phyloP scores from a whole-genome alignment of 2,797 vertebrate genomes.

The Chiloscyllium punctatum region DNA sequence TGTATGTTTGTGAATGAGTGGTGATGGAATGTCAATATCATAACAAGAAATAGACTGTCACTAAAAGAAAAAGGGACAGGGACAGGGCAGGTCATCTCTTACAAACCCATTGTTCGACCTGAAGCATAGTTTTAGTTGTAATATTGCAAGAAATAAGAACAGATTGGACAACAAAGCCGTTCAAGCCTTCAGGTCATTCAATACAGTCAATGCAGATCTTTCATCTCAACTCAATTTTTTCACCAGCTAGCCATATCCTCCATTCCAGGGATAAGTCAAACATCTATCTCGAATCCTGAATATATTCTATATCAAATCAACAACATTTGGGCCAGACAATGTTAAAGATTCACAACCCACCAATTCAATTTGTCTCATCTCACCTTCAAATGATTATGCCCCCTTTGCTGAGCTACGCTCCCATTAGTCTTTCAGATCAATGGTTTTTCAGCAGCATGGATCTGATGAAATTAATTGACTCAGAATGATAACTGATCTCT shows the following conservation, averaged over 20 bases:
- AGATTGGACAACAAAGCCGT: background rate
- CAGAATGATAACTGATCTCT: background rate
- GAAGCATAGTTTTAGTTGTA: background rate
- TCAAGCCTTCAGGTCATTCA: background rate
- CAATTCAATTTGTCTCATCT: background rate
- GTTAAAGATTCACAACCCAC: background rate
- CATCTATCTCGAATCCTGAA: background rate
- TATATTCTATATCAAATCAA: background rate
- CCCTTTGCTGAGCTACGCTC: background rate
- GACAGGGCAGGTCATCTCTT: background rate
- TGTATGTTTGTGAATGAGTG: slow-evolving; percentile 44
- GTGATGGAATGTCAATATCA: slow-evolving; percentile 43
- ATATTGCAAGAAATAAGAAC: background rate
- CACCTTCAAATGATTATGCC: background rate
- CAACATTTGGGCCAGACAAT: background rate
- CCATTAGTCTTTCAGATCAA: background rate
- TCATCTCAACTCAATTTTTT: background rate
- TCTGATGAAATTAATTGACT: background rate
- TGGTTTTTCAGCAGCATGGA: background rate
- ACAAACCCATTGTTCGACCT: background rate
- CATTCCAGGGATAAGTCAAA: background rate
- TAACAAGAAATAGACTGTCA: background rate
- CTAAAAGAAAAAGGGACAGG: background rate
- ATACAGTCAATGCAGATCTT: background rate
- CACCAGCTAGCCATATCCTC: background rate